A percentile compares a stretch with the other conserved stretches of the same genome.
Conservation (phyloP, 2,888 invertebrate species). For the Tetheella fluctuosa region DNA sequence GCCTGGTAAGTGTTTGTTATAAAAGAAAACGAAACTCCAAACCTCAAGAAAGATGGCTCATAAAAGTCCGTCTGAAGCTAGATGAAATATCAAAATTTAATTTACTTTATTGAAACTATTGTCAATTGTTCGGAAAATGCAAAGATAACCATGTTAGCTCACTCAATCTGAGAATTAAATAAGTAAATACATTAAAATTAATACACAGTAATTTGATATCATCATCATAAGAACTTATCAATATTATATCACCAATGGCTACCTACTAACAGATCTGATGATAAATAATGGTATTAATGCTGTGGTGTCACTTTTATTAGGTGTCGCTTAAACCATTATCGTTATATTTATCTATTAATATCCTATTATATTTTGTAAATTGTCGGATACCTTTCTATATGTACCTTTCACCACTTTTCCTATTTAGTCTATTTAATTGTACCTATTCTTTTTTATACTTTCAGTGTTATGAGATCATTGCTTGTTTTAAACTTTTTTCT, state of each 20-base stretch:
- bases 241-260: not conserved
- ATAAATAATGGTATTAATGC: constrained; percentile 13
- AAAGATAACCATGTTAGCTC: no score
- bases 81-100: no score
- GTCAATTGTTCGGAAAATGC: no score
- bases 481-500: not conserved
- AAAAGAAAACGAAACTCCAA: no score
- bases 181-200: not conserved
- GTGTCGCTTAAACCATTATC: constrained; percentile 19
- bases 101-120: no score
- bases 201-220: not conserved
- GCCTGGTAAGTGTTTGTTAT: constrained; percentile 66
- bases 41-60: no score
- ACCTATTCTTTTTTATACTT: constrained; percentile 20
- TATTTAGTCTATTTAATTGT: constrained; percentile 25
- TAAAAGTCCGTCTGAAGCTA: no score
- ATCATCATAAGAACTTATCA: not conserved
- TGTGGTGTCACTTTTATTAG: constrained; percentile 23
- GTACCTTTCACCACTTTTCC: constrained; percentile 51
- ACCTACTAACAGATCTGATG: not conserved
- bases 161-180: no score
- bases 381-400: constrained; percentile 41
- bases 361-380: constrained; percentile 27
- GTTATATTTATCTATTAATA: constrained; percentile 26
- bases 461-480: constrained; percentile 1